These are phyloP conservation scores for Hydropsyche betteni DNA, from an alignment of 2,888 invertebrate genomes.

Conservation along the genomic window DNA sequence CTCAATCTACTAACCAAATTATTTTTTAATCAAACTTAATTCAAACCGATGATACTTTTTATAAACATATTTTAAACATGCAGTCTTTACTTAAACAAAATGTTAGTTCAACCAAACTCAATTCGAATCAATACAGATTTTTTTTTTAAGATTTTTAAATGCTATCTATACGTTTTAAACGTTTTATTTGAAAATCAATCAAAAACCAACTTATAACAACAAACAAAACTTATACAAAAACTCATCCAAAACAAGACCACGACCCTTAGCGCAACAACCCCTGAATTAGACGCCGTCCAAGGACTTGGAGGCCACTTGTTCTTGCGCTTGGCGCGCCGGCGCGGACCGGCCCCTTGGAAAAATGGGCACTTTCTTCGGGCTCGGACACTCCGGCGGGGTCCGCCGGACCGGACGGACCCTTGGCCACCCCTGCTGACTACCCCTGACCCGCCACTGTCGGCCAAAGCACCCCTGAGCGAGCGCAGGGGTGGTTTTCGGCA, in stretches of 20 bases:
- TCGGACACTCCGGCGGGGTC: slow-evolving; percentile 36
- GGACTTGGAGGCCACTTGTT: slow-evolving; percentile 42
- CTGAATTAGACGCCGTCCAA: slow-evolving; percentile 36
- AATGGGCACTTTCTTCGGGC: slow-evolving; percentile 39
- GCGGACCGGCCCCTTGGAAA: slow-evolving; percentile 39
- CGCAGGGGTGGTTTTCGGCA: too few relatives aligned
- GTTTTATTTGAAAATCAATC: too few relatives aligned
- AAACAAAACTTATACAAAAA: not conserved
- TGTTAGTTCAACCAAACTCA: too few relatives aligned
- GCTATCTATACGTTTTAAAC: too few relatives aligned
- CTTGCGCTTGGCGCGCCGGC: slow-evolving; percentile 40
- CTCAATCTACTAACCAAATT: too few relatives aligned
- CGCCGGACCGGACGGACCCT: slow-evolving; percentile 28
- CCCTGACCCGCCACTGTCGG: not conserved
- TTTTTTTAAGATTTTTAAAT: too few relatives aligned
- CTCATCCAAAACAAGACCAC: not conserved
- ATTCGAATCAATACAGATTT: too few relatives aligned
- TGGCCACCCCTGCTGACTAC: not conserved
- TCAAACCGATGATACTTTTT: too few relatives aligned
- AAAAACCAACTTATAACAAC: too few relatives aligned
- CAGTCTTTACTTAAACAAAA: too few relatives aligned
- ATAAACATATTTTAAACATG: too few relatives aligned
- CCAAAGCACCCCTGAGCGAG: not conserved
- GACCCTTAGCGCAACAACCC: slow-evolving; percentile 21
- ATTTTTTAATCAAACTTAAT: too few relatives aligned